A percentile compares a stretch with the other conserved stretches of the same genome.
Evolutionary conservation across 2,888 invertebrate species (phyloP).

Genomic region (Petrophora chlorosata): DNA sequence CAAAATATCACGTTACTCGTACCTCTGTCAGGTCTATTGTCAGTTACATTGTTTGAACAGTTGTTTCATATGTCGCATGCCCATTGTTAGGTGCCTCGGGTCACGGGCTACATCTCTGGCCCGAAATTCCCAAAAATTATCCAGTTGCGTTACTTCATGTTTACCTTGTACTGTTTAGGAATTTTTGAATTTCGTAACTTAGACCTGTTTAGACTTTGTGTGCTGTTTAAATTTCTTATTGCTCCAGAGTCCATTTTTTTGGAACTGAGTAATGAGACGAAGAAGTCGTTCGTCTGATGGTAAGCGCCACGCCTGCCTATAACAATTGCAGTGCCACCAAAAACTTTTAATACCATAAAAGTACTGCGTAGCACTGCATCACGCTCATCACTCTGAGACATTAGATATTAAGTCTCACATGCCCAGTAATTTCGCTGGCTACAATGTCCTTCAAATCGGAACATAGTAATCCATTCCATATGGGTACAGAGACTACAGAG

Average conservation of each 20-base stretch:
- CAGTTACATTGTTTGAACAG: slow-evolving; percentile 43
- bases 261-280: not conserved
- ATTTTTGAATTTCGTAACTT: slow-evolving; percentile 27
- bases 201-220: slow-evolving; percentile 6
- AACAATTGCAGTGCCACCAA: no score
- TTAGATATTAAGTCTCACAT: no score
- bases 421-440: no score
- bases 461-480: no score
- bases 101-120: slow-evolving; percentile 35
- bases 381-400: no score
- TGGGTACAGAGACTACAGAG: no score
- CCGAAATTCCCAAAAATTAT: slow-evolving; percentile 36
- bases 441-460: no score
- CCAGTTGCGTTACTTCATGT: slow-evolving; percentile 35
- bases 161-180: slow-evolving; percentile 40
- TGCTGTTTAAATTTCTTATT: slow-evolving; percentile 6
- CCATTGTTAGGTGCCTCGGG: slow-evolving; percentile 35
- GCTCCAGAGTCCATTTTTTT: not conserved
- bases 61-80: slow-evolving; percentile 36
- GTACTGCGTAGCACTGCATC: no score
- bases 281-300: no score
- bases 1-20: not conserved
- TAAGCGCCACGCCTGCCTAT: no score
- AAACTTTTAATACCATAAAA: no score
- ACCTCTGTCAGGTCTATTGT: not conserved